phyloP scores from a whole-genome alignment of 2,113 vertebrate genomes.

The Oryzias melastigma region DNA sequence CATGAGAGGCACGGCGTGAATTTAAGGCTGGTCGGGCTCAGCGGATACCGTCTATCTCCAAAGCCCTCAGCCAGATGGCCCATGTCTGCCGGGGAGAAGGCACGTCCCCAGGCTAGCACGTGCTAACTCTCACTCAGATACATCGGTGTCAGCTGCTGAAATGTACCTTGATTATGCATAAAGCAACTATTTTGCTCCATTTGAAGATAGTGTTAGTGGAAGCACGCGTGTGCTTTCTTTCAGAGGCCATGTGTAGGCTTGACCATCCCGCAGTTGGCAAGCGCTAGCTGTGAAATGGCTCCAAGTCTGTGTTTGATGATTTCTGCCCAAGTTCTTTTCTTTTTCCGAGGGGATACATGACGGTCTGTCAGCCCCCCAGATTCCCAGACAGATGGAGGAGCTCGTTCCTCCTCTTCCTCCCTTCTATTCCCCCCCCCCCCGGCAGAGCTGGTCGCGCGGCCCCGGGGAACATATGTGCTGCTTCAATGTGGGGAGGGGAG shows the following conservation, averaged over 20 bases:
- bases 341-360: constrained; percentile 46
- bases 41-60: constrained; percentile 60
- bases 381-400: constrained; percentile 69
- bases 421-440: constrained; percentile 39
- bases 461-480: constrained; percentile 65
- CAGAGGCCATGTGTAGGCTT: constrained; percentile 43
- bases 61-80: constrained; percentile 65
- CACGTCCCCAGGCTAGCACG: constrained; percentile 21
- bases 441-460: constrained; percentile 54
- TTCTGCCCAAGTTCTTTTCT: constrained; percentile 38
- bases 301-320: constrained; percentile 35
- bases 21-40: constrained; percentile 55
- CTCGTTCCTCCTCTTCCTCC: constrained; percentile 36
- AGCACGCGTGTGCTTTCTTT: constrained; percentile 35
- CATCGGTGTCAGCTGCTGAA: neutral
- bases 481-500: constrained; percentile 43
- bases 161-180: neutral
- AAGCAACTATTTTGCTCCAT: too few relatives aligned
- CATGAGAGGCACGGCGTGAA: constrained; percentile 51
- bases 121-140: constrained; percentile 28
- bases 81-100: constrained; percentile 56
- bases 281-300: constrained; percentile 33
- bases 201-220: neutral
- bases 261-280: constrained; percentile 40
- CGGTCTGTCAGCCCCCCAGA: constrained; percentile 56